Evolutionary conservation across 2,113 vertebrate genomes (phyloP), one percentile per base, ranked within the genome.

Genomic region (Pituophis catenifer): DNA sequence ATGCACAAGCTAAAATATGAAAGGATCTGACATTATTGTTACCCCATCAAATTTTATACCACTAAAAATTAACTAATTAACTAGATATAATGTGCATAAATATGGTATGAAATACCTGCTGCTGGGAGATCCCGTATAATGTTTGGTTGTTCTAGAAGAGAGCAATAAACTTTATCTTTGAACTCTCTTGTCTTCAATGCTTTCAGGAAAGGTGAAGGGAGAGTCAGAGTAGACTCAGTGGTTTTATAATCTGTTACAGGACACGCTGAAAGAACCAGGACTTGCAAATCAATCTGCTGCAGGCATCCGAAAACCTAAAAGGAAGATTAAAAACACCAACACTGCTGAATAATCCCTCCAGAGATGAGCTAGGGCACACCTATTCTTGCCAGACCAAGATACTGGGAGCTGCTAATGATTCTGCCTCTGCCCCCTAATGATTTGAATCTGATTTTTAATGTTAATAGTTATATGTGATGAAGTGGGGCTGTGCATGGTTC

Each of bases 101-200:
- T 38, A 29, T 29, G 26, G 5, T 53, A 23, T 57, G 57, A 6
- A 88, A 38, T 97, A 99, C 99, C 99, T 98, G 99, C 99, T 55
- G 99, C 99, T 88, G 99, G 97, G 15, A 99, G 98, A 33, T 98
- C 99, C 26, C 98, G 98, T 3, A 98, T 96, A 0, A 99, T 98
- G 94, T 99, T 99, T 1, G 99, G 99, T 15, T 98, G 99, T 86
- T 99, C 99, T 92, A 99, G 97, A 48, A 98, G 95, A 0, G 97
- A 95, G 94, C 99, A 99, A 89, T 95, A 97, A 0, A 96, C 55
- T 8, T 57, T 86, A 8, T 97, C 97, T 54, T 94, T 96, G 96
- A 98, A 98, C 8, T 93, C 94, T 81, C 94, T 96, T 33, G 98
- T 99, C 96, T 98, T 99, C 24, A 99, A 97, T 23, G 98, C 98